A percentile compares a stretch with the other conserved stretches of the same genome.
Evolutionary conservation across 2,888 invertebrate genomes (phyloP).

Genomic region (Hesperia comma): DNA sequence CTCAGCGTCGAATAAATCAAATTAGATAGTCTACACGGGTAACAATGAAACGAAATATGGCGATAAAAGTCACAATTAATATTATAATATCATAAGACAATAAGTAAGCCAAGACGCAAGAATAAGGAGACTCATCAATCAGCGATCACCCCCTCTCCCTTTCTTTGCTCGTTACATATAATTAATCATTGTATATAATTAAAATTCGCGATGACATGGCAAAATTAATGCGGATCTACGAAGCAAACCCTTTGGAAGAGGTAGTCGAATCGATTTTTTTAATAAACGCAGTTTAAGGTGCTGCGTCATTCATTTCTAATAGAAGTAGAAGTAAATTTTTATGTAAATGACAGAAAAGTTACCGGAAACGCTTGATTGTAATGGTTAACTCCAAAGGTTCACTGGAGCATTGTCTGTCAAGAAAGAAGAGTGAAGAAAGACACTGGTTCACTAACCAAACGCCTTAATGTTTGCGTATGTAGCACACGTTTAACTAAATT

Average conservation of each 20-base stretch:
- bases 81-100: conserved; percentile 61
- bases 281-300: conserved; percentile 10
- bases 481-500: neutral
- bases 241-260: conserved; percentile 52
- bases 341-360: too few relatives aligned
- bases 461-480: neutral
- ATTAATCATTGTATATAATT: conserved; percentile 82
- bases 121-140: conserved; percentile 77
- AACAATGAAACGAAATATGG: conserved; percentile 75
- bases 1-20: conserved; percentile 74
- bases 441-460: too few relatives aligned
- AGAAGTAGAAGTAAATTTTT: neutral
- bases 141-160: conserved; percentile 63
- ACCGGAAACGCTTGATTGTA: too few relatives aligned
- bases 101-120: conserved; percentile 62
- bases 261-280: conserved; percentile 31
- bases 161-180: conserved; percentile 74
- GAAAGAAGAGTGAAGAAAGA: too few relatives aligned
- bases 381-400: too few relatives aligned
- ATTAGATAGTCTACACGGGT: conserved; percentile 67
- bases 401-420: too few relatives aligned
- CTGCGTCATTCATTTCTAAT: conserved; percentile 21
- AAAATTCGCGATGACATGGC: conserved; percentile 81
- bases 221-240: conserved; percentile 54
- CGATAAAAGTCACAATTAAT: conserved; percentile 79